Evolutionary conservation across 2,113 vertebrate species (phyloP).

Genomic region (Oryzias melastigma): DNA sequence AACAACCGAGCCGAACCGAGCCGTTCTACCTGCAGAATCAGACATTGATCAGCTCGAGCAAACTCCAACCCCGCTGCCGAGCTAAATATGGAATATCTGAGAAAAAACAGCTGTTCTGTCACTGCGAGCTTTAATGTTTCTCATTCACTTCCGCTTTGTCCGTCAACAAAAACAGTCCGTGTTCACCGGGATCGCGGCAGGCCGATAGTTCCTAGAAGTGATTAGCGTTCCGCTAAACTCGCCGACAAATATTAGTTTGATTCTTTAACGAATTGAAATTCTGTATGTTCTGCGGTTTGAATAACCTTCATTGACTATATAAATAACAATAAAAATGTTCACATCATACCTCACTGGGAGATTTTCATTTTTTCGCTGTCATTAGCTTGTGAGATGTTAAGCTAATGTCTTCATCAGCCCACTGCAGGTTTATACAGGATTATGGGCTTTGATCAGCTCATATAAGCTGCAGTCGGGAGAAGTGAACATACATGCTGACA

Average conservation of each 20-base stretch:
- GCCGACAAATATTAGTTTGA: background rate
- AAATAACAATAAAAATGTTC: too few species aligned
- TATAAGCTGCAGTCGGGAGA: slow-evolving; percentile 27
- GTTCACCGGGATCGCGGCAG: background rate
- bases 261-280: too few species aligned
- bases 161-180: slow-evolving; percentile 53
- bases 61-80: too few species aligned
- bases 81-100: too few species aligned
- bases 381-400: background rate
- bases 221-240: background rate
- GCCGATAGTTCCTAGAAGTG: slow-evolving; percentile 31
- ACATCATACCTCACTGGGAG: too few species aligned
- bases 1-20: background rate
- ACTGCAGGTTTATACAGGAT: slow-evolving; percentile 51
- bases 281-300: too few species aligned
- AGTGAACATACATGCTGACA: slow-evolving; percentile 33
- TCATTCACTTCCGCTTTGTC: slow-evolving; percentile 51
- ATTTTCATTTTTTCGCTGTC: slow-evolving; percentile 4
- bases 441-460: slow-evolving; percentile 59
- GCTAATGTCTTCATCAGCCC: slow-evolving; percentile 13
- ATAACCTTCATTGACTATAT: too few species aligned
- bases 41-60: slow-evolving; percentile 70
- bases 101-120: background rate
- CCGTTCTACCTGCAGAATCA: slow-evolving; percentile 67
- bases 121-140: too few species aligned